Conservation (phyloP, 2,797 vertebrate species). For the Chiroxiphia lanceolata region DNA sequence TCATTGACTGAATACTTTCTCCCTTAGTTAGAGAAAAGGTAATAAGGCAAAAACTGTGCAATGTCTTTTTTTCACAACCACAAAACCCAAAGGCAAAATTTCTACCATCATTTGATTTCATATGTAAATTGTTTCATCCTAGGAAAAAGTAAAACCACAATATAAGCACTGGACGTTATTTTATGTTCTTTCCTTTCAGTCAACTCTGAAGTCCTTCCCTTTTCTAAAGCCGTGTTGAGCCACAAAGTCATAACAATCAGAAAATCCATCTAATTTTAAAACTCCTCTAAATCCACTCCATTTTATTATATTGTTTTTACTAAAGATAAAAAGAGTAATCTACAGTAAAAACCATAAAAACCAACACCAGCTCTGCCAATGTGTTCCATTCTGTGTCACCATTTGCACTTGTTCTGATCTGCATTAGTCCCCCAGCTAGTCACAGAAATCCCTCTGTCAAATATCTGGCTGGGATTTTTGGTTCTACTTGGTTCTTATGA, state of each 20-base stretch:
- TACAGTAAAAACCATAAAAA: background rate
- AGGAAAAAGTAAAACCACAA: background rate
- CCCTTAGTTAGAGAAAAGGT: background rate
- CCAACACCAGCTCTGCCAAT: background rate
- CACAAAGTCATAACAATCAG: background rate
- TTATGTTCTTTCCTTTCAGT: background rate
- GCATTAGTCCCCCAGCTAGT: background rate
- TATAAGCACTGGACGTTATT: background rate
- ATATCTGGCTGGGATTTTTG: background rate
- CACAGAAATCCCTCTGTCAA: background rate
- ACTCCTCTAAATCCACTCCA: background rate
- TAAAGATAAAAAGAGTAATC: background rate
- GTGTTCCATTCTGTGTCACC: background rate
- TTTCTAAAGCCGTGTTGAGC: background rate
- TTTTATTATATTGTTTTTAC: background rate
- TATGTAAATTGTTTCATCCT: constrained; percentile 49
- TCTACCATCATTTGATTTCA: constrained; percentile 70
- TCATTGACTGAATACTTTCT: background rate
- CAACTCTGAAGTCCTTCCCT: background rate
- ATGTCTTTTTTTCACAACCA: background rate
- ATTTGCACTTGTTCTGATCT: background rate
- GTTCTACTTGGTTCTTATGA: background rate
- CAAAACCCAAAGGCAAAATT: background rate
- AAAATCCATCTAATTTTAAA: background rate
- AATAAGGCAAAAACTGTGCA: background rate